Base-by-base conservation (phyloP, 2,113 vertebrate genomes). In the Rana temporaria region DNA sequence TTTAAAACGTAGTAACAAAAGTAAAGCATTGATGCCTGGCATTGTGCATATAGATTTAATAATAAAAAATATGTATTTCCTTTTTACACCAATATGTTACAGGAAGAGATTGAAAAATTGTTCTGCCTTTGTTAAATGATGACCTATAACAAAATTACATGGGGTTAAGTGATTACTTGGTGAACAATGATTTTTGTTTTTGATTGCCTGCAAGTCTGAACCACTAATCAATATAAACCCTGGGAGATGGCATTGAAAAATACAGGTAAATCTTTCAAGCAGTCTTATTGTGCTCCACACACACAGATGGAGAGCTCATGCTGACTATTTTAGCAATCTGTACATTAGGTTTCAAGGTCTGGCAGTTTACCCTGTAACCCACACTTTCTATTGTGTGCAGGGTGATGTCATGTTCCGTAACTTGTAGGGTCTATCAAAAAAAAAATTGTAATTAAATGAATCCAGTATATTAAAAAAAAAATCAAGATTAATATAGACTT, bases 121-220 rank as follows among this genome's bases (percentile, higher is more conserved):
- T 72, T 32, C 52, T 72, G 42, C 32, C 22, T 72, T 32, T 72
- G 53, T 32, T 72, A 72, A 72, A 30, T 72, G 52, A 56, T 55
- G 69, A 55, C 20, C 26, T 71, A 26, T 24, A 12, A 60, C 19
- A 60, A 30, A 75, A 62, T 62, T 48, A 77, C 38, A 63, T 20
- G 16, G 34, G 38, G 74, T 52, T 63, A 24, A 52, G 74, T 64
- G 59, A 77, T 77, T 77, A 64, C 59, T 20, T n/a, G 32, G 20
- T 77, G 57, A 64, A 77, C 57, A 63, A 64, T 48, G 72, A 75
- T 60, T 62, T 52, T 77, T 12, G 1, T 64, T 62, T 77, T 64
- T 63, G 34, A 38, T 74, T 74, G 34, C 55, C 56, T 74, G 26
- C 12, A 42, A 38, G 26, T 19, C 30, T 64, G 30, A 62, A 77